phyloP scores from a whole-genome alignment of 2,113 vertebrate genomes.

The Archilochus colubris region DNA sequence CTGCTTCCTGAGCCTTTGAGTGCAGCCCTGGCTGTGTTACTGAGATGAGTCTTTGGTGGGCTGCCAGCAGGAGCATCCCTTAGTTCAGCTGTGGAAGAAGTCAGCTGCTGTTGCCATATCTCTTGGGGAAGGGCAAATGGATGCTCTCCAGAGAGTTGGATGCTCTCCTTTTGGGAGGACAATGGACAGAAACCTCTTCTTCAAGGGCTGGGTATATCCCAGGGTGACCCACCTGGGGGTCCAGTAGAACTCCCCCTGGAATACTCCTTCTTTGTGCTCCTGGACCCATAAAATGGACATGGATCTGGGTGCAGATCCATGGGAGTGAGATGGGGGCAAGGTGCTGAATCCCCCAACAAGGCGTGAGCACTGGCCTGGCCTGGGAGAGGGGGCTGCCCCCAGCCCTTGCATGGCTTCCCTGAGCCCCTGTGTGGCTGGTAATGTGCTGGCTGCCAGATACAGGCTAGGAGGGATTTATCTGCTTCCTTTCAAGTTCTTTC shows the following conservation, averaged over 20 bases:
- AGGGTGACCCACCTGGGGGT: background rate
- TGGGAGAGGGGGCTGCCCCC: background rate
- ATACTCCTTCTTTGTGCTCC: background rate
- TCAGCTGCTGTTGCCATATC: accelerated
- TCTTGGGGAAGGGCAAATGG: background rate
- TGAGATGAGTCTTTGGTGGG: background rate
- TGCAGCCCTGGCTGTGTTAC: background rate
- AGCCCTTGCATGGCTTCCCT: accelerated
- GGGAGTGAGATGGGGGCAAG: background rate
- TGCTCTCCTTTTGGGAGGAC: background rate
- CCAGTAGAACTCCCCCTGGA: background rate
- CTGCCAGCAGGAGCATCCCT: background rate
- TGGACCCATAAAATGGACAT: accelerated
- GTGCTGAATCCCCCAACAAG: background rate
- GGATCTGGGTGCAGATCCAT: background rate
- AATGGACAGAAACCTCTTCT: background rate
- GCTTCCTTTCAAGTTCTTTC: slow-evolving; percentile 38
- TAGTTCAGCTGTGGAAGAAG: background rate
- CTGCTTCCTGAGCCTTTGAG: background rate
- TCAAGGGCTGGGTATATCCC: background rate
- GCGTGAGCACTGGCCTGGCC: background rate
- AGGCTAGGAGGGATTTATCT: background rate
- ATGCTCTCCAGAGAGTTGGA: background rate
- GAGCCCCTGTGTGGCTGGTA: background rate
- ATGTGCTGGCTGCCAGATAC: background rate